Evolutionary conservation across 2,113 vertebrate species (phyloP).

Genomic region (Elgaria multicarinata): DNA sequence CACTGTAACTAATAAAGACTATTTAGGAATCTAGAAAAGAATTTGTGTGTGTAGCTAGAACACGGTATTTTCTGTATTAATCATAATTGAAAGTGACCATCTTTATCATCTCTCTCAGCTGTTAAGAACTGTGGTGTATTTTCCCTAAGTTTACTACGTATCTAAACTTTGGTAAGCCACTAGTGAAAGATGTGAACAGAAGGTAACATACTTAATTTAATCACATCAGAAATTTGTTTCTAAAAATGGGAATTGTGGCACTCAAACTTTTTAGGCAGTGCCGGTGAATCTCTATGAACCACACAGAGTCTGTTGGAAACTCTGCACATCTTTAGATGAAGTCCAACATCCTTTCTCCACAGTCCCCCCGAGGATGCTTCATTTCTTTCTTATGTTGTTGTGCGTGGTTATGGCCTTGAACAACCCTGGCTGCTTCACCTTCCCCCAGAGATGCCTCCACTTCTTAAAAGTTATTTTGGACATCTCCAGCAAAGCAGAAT

Average conservation of each 20-base stretch:
- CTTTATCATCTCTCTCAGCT: neutral
- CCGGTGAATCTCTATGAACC: neutral
- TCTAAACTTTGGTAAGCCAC: neutral
- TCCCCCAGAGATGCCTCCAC: neutral
- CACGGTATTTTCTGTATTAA: neutral
- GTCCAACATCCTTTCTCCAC: neutral
- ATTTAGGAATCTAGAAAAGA: neutral
- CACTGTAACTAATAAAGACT: too few relatives aligned
- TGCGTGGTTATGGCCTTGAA: neutral
- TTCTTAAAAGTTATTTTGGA: neutral
- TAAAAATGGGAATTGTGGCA: neutral
- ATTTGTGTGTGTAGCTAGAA: neutral
- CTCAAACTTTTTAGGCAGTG: neutral
- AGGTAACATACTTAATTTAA: neutral
- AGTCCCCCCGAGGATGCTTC: neutral
- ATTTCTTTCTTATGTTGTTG: neutral
- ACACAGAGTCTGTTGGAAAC: neutral
- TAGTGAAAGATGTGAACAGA: neutral
- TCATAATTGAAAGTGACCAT: neutral
- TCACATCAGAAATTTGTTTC: slow-evolving; percentile 4
- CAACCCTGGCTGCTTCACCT: neutral
- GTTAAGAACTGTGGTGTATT: neutral
- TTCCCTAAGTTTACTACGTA: neutral
- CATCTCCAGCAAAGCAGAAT: neutral
- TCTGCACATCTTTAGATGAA: neutral